Evolutionary conservation across 2,113 vertebrate genomes (phyloP).

Genomic region (Mesocricetus auratus): DNA sequence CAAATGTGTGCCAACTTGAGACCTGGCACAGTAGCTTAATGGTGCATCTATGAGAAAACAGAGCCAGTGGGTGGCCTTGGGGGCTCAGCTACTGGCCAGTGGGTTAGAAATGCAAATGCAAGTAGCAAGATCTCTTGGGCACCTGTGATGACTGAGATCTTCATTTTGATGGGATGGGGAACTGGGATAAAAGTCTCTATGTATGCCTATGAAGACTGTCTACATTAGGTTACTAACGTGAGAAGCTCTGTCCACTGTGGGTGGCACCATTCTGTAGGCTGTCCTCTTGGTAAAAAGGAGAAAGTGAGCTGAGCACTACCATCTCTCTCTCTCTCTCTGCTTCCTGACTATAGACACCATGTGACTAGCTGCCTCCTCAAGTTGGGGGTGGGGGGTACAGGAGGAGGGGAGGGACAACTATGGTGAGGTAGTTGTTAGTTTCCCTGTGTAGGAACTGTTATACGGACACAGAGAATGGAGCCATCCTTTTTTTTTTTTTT

Average conservation of each 20-base stretch:
- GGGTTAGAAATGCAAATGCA: neutral
- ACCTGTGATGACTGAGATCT: neutral
- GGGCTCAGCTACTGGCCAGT: neutral
- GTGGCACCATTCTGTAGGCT: neutral
- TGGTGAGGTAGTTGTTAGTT: no score
- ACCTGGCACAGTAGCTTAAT: neutral
- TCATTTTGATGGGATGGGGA: neutral
- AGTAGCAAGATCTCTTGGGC: neutral
- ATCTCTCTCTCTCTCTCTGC: neutral
- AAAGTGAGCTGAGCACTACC: neutral
- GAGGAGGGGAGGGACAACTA: no score
- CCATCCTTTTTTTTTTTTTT: neutral
- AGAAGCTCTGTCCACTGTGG: neutral
- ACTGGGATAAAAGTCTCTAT: neutral
- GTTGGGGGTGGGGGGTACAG: no score
- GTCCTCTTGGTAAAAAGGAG: neutral
- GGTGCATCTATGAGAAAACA: neutral
- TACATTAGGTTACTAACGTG: neutral
- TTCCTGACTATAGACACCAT: neutral
- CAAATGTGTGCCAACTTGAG: neutral
- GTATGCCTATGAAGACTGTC: no score
- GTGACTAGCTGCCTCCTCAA: neutral
- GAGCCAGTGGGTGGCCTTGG: neutral
- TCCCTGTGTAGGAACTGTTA: fast-evolving
- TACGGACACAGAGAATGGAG: neutral